Evolutionary conservation across 2,113 vertebrate species (phyloP), one percentile per base, ranked within the genome.

Genomic region (Anseranas semipalmata): DNA sequence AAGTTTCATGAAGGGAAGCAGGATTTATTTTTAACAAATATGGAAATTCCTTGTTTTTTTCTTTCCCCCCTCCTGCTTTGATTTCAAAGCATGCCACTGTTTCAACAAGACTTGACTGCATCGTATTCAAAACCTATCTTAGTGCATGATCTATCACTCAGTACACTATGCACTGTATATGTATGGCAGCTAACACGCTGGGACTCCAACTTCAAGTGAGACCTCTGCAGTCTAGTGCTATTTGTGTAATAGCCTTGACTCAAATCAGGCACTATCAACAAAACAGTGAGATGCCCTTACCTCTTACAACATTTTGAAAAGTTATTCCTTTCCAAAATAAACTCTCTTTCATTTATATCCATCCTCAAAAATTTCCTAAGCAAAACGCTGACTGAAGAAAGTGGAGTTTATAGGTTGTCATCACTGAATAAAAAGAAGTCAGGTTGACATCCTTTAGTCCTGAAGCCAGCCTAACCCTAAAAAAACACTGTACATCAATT

Each of bases 21-120:
- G 50, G 37, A 89, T 65, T 71, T 93, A 58, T 77, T 93, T 91
- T 89, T 55, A 89, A 62, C 16, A 82, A 73, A 85, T 63, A 78
- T n/a, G 71, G 65, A 77, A 73, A 68, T 48, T 35, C 5, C 22
- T 8, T n/a, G 25, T 5, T n/a, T 72, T 76, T 59, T 48, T n/a
- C n/a, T 43, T 43, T 43, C 16, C 21, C 21, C 32, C 21, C 43
- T 48, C 35, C 43, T 77, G 32, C 78, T 93, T 95, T 90, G 73
- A 87, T 87, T 55, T 73, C 71, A 89, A 76, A 68, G 46, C 41
- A 62, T 1, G 1, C 15, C 65, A 41, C 33, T 58, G 11, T 35
- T 93, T 85, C 55, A 78, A 63, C 22, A 66, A 60, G 79, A 46
- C 22, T 33, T 80, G 28, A 32, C 30, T 33, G 35, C 13, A 46